Evolutionary conservation across 2,888 invertebrate genomes (phyloP).

Genomic region (Anthrax anthrax): DNA sequence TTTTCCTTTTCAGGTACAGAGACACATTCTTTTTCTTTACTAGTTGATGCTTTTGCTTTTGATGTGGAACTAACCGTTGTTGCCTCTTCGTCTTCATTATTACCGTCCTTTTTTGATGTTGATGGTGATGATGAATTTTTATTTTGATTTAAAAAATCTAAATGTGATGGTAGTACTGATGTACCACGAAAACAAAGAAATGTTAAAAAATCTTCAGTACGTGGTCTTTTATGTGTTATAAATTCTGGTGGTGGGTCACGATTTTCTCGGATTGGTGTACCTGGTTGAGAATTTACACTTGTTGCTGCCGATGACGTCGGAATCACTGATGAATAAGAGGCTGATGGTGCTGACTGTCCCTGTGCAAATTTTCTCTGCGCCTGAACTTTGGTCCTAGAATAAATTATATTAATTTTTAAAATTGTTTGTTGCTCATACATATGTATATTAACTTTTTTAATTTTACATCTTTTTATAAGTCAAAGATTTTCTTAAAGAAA

Average conservation of each 20-base stretch:
- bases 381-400: constrained; percentile 57
- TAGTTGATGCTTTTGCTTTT: constrained; percentile 3
- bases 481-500: too few relatives aligned
- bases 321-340: constrained; percentile 21
- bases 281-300: constrained; percentile 14
- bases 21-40: constrained; percentile 2
- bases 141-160: constrained; percentile 49
- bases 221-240: constrained; percentile 51
- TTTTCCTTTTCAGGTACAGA: constrained; percentile 2
- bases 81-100: constrained; percentile 1
- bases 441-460: too few relatives aligned
- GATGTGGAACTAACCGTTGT: neutral
- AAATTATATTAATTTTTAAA: too few relatives aligned
- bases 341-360: constrained; percentile 56
- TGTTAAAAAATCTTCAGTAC: constrained; percentile 74
- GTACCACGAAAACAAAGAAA: constrained; percentile 73
- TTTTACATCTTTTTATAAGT: too few relatives aligned
- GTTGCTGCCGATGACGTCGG: constrained; percentile 17
- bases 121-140: constrained; percentile 25
- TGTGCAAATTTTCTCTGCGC: constrained; percentile 82
- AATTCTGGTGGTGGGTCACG: constrained; percentile 47
- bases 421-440: too few relatives aligned
- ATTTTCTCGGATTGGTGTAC: constrained; percentile 46
- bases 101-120: neutral
- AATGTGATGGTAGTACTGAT: constrained; percentile 51